phyloP scores from a whole-genome alignment of 1,140 invertebrate species.

The Theocolax elegans region DNA sequence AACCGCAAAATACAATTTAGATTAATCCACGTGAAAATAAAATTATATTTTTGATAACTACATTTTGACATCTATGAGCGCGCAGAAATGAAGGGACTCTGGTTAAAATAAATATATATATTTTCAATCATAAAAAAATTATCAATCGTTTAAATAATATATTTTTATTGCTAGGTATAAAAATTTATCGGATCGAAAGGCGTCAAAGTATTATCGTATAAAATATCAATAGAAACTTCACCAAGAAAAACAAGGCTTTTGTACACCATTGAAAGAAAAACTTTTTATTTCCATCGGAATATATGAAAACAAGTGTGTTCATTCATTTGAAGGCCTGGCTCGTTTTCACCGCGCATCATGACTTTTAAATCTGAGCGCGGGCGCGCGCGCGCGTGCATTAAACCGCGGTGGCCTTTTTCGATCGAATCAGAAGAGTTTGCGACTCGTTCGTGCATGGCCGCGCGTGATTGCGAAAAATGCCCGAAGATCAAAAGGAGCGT shows the following conservation, averaged over 20 bases:
- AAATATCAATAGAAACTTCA: too few species aligned
- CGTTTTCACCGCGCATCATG: neutral
- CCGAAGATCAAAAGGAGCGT: slow-evolving; percentile 26
- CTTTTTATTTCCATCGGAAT: neutral
- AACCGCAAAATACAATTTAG: too few species aligned
- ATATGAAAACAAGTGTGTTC: slow-evolving; percentile 12
- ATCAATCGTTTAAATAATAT: too few species aligned
- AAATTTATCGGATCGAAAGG: too few species aligned
- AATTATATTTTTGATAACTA: too few species aligned
- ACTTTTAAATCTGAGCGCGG: slow-evolving; percentile 12
- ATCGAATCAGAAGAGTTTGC: slow-evolving; percentile 5
- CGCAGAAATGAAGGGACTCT: too few species aligned
- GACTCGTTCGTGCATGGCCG: neutral
- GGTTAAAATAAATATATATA: too few species aligned
- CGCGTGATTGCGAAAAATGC: slow-evolving; percentile 29
- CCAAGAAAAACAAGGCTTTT: neutral
- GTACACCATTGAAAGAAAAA: neutral
- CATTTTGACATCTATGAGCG: too few species aligned
- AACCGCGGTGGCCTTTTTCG: neutral
- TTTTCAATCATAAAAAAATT: too few species aligned
- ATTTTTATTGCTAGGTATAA: too few species aligned
- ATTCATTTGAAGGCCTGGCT: neutral
- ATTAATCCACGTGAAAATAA: too few species aligned
- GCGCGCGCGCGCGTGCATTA: neutral
- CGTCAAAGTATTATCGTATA: too few species aligned